phyloP scores from a whole-genome alignment of 2,888 invertebrate genomes.

The Belgica antarctica region DNA sequence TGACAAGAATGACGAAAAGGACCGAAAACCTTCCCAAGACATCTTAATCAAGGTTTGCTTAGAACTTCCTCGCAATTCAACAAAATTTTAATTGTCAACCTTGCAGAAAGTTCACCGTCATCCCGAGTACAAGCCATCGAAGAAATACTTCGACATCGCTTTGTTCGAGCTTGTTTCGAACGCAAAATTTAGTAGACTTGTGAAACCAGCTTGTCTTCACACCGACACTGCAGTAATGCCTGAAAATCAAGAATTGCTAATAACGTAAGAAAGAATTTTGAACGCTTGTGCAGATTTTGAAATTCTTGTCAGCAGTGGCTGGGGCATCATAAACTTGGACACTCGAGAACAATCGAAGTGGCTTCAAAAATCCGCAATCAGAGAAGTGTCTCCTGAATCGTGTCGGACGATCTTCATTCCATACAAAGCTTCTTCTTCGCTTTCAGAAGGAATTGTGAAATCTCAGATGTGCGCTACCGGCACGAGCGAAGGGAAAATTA shows the following conservation, averaged over 20 bases:
- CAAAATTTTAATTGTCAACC: not conserved
- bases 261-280: slow-evolving; percentile 43
- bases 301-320: not conserved
- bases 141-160: slow-evolving; percentile 48
- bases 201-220: slow-evolving; percentile 47
- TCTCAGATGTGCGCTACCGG: not conserved
- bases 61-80: not conserved
- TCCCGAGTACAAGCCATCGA: slow-evolving; percentile 41
- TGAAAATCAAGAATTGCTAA: slow-evolving; percentile 39
- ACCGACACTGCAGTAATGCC: slow-evolving; percentile 40
- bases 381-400: not conserved
- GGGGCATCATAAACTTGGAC: not conserved
- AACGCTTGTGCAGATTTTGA: too few species aligned
- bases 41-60: not conserved
- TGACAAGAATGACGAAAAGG: slow-evolving; percentile 39
- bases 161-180: slow-evolving; percentile 46
- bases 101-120: slow-evolving; percentile 45
- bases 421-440: not conserved
- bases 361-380: not conserved
- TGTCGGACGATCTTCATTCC: not conserved
- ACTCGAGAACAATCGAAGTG: not conserved
- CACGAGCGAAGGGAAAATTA: not conserved
- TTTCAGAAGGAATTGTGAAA: not conserved
- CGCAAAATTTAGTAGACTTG: slow-evolving; percentile 42
- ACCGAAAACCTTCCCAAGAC: not conserved